A percentile compares a stretch with the other conserved stretches of the same genome.
Evolutionary conservation across 2,113 vertebrate genomes (phyloP).

Genomic region (Dinomys branickii): DNA sequence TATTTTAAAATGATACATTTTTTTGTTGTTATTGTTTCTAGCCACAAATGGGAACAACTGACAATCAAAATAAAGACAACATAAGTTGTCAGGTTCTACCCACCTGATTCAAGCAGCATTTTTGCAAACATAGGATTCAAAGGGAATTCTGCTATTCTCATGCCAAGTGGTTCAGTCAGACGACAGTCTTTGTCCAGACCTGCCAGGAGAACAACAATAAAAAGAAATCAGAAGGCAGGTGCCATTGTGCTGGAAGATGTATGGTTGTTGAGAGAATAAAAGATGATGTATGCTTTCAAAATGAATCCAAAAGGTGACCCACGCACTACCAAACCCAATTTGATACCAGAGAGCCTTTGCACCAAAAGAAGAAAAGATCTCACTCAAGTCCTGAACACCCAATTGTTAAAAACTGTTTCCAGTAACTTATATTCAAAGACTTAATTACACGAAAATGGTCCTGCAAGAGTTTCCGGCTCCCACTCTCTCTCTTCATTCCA

Average conservation of each 20-base stretch:
- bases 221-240: neutral
- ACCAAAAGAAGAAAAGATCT: neutral
- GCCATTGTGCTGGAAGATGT: neutral
- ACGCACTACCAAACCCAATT: neutral
- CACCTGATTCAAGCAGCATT: conserved; percentile 98
- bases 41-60: neutral
- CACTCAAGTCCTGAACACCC: neutral
- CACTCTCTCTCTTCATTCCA: neutral
- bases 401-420: neutral
- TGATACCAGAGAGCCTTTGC: neutral
- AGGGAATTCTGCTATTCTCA: conserved; percentile 98
- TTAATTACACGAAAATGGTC: neutral
- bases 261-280: neutral
- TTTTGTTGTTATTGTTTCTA: neutral
- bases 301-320: neutral
- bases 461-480: neutral
- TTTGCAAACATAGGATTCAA: conserved; percentile 99
- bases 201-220: conserved; percentile 76
- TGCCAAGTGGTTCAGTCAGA: conserved; percentile 95
- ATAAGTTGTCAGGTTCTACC: conserved; percentile 24
- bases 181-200: conserved; percentile 97
- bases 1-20: neutral
- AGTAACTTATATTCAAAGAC: neutral
- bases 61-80: neutral
- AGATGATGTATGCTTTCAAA: neutral